Evolutionary conservation across 2,888 invertebrate genomes (phyloP).

Genomic region (Spodoptera exigua): DNA sequence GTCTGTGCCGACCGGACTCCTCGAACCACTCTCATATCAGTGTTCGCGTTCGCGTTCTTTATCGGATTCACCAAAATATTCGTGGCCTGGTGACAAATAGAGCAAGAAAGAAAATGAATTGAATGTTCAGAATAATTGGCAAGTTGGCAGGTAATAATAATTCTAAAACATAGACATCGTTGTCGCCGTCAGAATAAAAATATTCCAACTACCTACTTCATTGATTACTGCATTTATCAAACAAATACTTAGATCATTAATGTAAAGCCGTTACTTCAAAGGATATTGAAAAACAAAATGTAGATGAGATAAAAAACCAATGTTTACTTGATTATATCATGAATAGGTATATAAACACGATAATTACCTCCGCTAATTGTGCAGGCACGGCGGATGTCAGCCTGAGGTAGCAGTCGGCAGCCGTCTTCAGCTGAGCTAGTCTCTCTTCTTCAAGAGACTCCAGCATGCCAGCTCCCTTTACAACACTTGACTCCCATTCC

Average conservation of each 20-base stretch:
- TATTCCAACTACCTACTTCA: no score
- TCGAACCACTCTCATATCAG: constrained; percentile 90
- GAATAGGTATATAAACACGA: constrained; percentile 12
- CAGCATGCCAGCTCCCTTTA: constrained; percentile 95
- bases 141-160: no score
- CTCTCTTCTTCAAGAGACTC: constrained; percentile 97
- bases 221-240: no score
- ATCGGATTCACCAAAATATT: constrained; percentile 92
- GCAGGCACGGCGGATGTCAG: constrained; percentile 93
- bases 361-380: constrained; percentile 91
- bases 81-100: constrained; percentile 88
- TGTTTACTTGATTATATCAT: constrained; percentile 24
- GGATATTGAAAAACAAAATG: neutral
- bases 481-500: constrained; percentile 97
- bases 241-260: neutral
- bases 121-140: no score
- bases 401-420: constrained; percentile 91
- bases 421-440: constrained; percentile 93
- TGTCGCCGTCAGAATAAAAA: no score
- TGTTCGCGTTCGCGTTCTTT: constrained; percentile 92
- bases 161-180: no score
- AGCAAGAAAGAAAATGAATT: no score
- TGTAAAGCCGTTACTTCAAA: neutral
- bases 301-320: constrained; percentile 1
- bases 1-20: constrained; percentile 92